Evolutionary conservation across 1,140 invertebrate genomes (phyloP), one percentile per base, ranked within the genome.

Genomic region (Eubasilissa regina): DNA sequence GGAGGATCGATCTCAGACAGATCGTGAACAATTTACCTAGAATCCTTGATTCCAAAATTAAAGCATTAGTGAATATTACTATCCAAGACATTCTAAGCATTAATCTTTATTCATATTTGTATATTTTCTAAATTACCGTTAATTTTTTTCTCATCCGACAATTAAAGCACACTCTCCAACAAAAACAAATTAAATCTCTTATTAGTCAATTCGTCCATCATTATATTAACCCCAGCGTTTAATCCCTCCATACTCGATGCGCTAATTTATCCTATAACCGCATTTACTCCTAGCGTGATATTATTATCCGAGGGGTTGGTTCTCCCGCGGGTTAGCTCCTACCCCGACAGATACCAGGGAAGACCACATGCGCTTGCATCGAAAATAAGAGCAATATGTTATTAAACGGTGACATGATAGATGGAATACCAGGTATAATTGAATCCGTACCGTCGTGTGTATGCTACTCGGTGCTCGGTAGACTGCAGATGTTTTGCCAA

Each of bases 401-500:
- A 66, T 19, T 66, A 17, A 56, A 66, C 17, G 13, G 43, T n/a
- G 35, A 47, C 43, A 66, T 13, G 62, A 17, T 58, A 19, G 8
- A 12, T 19, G 21, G 4, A 19, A 6, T 15, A 58, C 13, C 62
- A 66, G 25, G 35, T 25, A 70, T 70, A 70, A 53, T 13, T 11
- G 66, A 70, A 70, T 70, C 66, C 51, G 45, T 68, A 19, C 48
- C 64, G 44, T 25, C 19, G 17, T 13, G 15, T 21, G 58, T 21
- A n/a, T 62, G 58, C 4, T 25, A 10, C 58, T 6, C 19, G 35
- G 4, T n/a, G 13, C 7, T 25, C 44, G 12, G 64, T 0, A 48
- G 12, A 56, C 70, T 56, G 70, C 70, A 74, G 70, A 74, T 74
- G 70, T 74, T 74, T 44, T 35, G 53, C 70, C 64, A 17, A 15